phyloP scores from a whole-genome alignment of 2,113 vertebrate genomes.

The Egretta garzetta region DNA sequence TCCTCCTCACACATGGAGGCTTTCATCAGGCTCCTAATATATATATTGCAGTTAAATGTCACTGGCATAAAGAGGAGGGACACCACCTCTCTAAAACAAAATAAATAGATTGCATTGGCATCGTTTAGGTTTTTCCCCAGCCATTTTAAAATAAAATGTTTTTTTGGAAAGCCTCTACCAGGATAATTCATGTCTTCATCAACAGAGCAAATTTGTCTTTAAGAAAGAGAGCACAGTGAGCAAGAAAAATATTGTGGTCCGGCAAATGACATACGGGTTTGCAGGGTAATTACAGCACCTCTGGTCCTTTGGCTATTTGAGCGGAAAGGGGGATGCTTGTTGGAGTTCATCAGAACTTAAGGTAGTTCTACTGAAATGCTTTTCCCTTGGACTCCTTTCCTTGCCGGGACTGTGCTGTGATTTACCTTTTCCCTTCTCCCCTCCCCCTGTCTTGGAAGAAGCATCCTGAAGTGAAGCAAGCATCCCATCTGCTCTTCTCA shows the following conservation, averaged over 20 bases:
- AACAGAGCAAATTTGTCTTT: constrained; percentile 63
- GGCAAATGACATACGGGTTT: constrained; percentile 36
- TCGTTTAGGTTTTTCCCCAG: constrained; percentile 29
- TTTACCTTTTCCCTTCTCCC: neutral
- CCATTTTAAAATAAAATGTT: constrained; percentile 53
- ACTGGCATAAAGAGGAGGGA: constrained; percentile 12
- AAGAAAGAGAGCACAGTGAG: constrained; percentile 60
- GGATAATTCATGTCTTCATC: constrained; percentile 58
- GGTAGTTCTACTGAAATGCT: constrained; percentile 16
- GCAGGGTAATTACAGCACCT: constrained; percentile 31
- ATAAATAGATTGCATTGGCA: constrained; percentile 14
- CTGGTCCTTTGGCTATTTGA: neutral
- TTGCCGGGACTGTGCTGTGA: neutral
- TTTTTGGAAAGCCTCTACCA: constrained; percentile 51
- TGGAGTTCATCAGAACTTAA: constrained; percentile 27
- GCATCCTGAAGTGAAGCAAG: neutral
- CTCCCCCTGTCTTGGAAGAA: neutral
- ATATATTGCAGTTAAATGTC: constrained; percentile 13
- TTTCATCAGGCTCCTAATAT: constrained; percentile 26
- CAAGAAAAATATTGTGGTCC: constrained; percentile 68
- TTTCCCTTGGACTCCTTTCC: neutral
- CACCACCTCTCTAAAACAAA: constrained; percentile 18
- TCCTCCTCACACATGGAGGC: constrained; percentile 2
- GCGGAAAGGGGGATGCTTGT: constrained; percentile 16
- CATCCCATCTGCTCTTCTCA: neutral